Conservation (phyloP, 2,888 invertebrate genomes). For the Rosalia funebris region DNA sequence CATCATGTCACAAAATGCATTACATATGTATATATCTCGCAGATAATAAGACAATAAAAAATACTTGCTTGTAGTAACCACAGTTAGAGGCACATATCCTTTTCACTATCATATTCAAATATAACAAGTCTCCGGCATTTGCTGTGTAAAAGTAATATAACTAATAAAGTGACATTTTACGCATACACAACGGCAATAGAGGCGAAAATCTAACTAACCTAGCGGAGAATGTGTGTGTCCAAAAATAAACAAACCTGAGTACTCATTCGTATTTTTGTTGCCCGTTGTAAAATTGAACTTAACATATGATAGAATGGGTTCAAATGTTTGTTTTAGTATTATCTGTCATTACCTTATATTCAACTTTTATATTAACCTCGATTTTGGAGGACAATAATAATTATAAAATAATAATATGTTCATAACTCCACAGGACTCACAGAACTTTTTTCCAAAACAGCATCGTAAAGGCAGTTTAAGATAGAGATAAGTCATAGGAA, state of each 20-base stretch:
- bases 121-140: not conserved
- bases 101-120: conserved; percentile 27
- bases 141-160: not conserved
- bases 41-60: too few species aligned
- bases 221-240: conserved; percentile 25
- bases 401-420: too few species aligned
- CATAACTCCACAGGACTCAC: too few species aligned
- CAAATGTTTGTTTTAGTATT: not conserved
- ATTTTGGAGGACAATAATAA: too few species aligned
- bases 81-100: conserved; percentile 23
- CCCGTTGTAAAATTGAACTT: conserved; percentile 22
- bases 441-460: too few species aligned
- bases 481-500: too few species aligned
- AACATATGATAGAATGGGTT: conserved; percentile 7
- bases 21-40: not conserved
- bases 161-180: conserved; percentile 15
- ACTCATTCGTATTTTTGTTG: conserved; percentile 24
- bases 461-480: too few species aligned
- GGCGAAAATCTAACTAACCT: conserved; percentile 27
- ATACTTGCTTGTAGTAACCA: conserved; percentile 33
- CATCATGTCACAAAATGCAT: not conserved
- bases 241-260: conserved; percentile 28
- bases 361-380: too few species aligned
- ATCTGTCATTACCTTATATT: too few species aligned
- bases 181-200: conserved; percentile 22